Percentiles rank a stretch among this genome's conserved stretches.
These are phyloP conservation scores for Haliclystus octoradiatus DNA, from an alignment of 30 jellyfish, hydroid and myxozoan species.

Conservation along the genomic window DNA sequence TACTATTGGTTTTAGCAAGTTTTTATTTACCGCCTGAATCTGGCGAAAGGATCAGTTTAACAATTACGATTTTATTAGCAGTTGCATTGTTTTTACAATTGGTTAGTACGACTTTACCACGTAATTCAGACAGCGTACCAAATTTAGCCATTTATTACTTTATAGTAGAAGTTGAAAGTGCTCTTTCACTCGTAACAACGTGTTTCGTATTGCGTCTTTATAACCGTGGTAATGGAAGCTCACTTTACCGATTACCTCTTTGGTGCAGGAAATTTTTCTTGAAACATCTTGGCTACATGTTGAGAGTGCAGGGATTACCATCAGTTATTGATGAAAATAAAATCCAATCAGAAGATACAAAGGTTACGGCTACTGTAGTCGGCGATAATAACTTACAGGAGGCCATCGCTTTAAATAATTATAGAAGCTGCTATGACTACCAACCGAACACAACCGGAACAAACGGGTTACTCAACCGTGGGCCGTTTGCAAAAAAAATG, in stretches of 20 bases:
- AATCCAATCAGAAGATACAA: background rate
- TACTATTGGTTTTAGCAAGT: constrained; percentile 49
- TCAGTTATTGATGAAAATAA: constrained; percentile 1
- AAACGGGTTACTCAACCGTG: too few relatives aligned
- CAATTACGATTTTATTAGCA: constrained; percentile 69
- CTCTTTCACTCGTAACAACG: constrained; percentile 66
- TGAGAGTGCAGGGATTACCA: constrained; percentile 25
- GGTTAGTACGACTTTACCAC: constrained; percentile 68
- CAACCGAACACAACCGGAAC: too few relatives aligned
- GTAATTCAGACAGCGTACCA: constrained; percentile 82
- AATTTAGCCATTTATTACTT: constrained; percentile 60
- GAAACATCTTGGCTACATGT: constrained; percentile 16
- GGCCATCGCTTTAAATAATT: too few relatives aligned
- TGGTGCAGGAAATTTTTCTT: constrained; percentile 57
- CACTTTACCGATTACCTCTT: constrained; percentile 53
- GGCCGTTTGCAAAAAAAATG: background rate
- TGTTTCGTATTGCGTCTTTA: constrained; percentile 70
- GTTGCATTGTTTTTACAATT: constrained; percentile 85
- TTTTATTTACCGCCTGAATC: constrained; percentile 89
- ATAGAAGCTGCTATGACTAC: too few relatives aligned
- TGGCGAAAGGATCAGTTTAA: constrained; percentile 75
- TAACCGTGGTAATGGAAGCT: constrained; percentile 42
- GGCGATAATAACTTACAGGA: too few relatives aligned
- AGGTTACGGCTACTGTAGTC: too few relatives aligned
- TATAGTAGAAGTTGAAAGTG: constrained; percentile 78